Conservation (phyloP, 2,888 invertebrate species). For the Sesia bembeciformis region DNA sequence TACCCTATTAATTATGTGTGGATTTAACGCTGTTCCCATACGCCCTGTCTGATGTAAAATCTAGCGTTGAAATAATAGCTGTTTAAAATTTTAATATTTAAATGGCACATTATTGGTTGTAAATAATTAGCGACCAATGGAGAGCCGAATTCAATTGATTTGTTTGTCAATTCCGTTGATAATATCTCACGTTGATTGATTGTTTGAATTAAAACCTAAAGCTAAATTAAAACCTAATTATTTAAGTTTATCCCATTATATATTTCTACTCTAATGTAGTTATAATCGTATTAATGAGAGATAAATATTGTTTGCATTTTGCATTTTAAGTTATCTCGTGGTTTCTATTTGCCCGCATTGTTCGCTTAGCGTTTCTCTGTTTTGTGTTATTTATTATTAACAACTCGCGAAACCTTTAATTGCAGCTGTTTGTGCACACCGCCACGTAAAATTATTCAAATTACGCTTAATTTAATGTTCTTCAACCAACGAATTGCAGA, state of each 20-base stretch:
- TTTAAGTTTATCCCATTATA: too few species aligned
- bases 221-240: constrained; percentile 18
- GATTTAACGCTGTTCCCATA: constrained; percentile 1
- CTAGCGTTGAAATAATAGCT: constrained; percentile 8
- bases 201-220: too few species aligned
- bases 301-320: too few species aligned
- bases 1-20: constrained; percentile 3
- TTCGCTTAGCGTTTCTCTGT: background rate
- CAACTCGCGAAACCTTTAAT: constrained; percentile 50
- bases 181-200: constrained; percentile 40
- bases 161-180: constrained; percentile 49
- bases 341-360: background rate
- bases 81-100: constrained; percentile 38
- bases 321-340: too few species aligned
- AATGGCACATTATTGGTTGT: constrained; percentile 30
- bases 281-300: too few species aligned
- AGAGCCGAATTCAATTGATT: constrained; percentile 37
- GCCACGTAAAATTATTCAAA: constrained; percentile 65
- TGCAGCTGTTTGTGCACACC: constrained; percentile 58
- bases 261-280: too few species aligned
- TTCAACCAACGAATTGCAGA: constrained; percentile 52
- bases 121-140: constrained; percentile 46
- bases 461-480: constrained; percentile 60
- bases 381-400: constrained; percentile 26
- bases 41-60: constrained; percentile 10